Percentiles rank a stretch among this genome's conserved stretches.
phyloP scores from a whole-genome alignment of 1,140 invertebrate species.

The Euborellia annulipes region DNA sequence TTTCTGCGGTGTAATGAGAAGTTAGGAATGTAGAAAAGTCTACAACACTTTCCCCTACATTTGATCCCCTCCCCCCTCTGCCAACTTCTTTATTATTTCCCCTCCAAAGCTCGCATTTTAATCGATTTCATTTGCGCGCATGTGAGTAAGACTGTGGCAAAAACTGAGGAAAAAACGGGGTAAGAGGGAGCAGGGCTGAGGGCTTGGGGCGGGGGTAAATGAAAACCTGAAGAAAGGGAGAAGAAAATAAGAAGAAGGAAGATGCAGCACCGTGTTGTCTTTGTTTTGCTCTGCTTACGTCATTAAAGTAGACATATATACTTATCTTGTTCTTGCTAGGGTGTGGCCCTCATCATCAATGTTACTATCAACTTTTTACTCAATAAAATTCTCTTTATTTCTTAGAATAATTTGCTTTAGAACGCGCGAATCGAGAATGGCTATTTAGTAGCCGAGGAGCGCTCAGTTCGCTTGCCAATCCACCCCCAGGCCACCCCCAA shows the following conservation, averaged over 20 bases:
- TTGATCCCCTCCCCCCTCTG: not conserved
- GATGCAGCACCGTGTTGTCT: constrained; percentile 8
- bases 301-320: constrained; percentile 7
- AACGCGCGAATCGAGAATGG: too few relatives aligned
- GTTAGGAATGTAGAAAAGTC: constrained; percentile 9
- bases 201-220: not conserved
- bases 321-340: not conserved
- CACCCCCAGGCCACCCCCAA: too few relatives aligned
- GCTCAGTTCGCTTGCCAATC: too few relatives aligned
- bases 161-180: constrained; percentile 3
- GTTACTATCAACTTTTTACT: too few relatives aligned
- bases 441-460: too few relatives aligned
- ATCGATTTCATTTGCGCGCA: constrained; percentile 13
- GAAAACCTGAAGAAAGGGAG: not conserved
- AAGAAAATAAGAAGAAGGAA: constrained; percentile 8
- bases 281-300: constrained; percentile 10
- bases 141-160: constrained; percentile 12
- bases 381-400: too few relatives aligned
- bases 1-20: not conserved
- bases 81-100: constrained; percentile 9
- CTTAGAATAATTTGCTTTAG: too few relatives aligned
- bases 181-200: not conserved
- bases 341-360: too few relatives aligned
- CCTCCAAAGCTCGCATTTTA: constrained; percentile 11
- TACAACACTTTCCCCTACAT: constrained; percentile 8